phyloP scores from a whole-genome alignment of 2,113 vertebrate genomes.

The Macquaria ambigua region DNA sequence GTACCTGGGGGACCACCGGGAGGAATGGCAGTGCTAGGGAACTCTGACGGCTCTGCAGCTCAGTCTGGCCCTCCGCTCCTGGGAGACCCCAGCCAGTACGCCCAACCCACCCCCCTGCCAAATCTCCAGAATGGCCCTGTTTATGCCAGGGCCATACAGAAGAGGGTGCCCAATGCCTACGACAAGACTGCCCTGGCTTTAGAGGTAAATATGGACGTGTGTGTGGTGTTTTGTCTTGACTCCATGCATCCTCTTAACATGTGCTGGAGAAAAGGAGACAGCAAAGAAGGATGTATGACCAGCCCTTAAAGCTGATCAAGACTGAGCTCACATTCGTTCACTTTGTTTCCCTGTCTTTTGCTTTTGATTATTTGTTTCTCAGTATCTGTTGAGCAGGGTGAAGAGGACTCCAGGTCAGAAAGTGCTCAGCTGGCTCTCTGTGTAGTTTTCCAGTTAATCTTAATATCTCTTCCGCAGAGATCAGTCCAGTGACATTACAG shows the following conservation, averaged over 20 bases:
- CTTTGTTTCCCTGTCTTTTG: slow-evolving; percentile 15
- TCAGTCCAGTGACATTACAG: slow-evolving; percentile 5
- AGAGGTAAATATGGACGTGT: slow-evolving; percentile 88
- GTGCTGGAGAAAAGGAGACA: slow-evolving; percentile 7
- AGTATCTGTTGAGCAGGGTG: slow-evolving; percentile 7
- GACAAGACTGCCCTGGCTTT: slow-evolving; percentile 99
- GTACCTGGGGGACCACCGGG: slow-evolving; percentile 39
- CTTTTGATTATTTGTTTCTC: slow-evolving; percentile 10
- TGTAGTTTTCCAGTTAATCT: slow-evolving; percentile 10
- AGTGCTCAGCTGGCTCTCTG: background rate
- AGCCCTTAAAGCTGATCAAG: slow-evolving; percentile 5
- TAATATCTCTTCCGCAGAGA: slow-evolving; percentile 5
- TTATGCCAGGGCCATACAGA: slow-evolving; percentile 98
- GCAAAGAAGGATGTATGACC: background rate
- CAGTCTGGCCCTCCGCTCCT: slow-evolving; percentile 87
- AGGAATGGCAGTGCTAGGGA: slow-evolving; percentile 84
- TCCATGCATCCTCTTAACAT: background rate
- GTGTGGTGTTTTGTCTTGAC: background rate
- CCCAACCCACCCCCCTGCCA: slow-evolving; percentile 97
- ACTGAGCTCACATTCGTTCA: slow-evolving; percentile 3
- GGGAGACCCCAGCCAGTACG: slow-evolving; percentile 97
- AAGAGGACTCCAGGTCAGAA: slow-evolving; percentile 34
- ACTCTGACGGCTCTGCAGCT: slow-evolving; percentile 89
- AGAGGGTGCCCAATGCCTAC: slow-evolving; percentile 99
- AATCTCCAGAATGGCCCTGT: slow-evolving; percentile 99